Evolutionary conservation across 2,113 vertebrate genomes (phyloP).

Genomic region (Solea solea): DNA sequence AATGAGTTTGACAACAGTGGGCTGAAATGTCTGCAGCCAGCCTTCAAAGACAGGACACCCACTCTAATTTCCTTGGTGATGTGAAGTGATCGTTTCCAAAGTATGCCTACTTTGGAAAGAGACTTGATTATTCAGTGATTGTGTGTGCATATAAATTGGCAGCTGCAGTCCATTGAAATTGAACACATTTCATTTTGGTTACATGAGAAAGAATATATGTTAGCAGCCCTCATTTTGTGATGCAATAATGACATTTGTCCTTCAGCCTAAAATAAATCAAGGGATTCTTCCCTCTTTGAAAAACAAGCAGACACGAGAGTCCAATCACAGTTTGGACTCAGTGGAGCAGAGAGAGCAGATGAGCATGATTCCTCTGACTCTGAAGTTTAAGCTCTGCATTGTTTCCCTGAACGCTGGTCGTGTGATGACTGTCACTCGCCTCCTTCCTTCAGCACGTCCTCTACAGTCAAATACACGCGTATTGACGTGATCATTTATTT

Average conservation of each 20-base stretch:
- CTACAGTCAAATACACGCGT: no score
- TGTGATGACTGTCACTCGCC: background rate
- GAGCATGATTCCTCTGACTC: constrained; percentile 52
- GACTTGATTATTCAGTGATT: background rate
- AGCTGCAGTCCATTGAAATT: no score
- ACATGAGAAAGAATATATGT: no score
- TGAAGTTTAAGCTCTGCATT: constrained; percentile 15
- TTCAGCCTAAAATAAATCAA: background rate
- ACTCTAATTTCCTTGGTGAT: constrained; percentile 37
- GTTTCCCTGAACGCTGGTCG: constrained; percentile 38
- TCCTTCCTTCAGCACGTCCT: no score
- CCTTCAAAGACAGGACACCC: background rate
- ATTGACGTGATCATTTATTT: no score
- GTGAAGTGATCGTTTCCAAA: constrained; percentile 6
- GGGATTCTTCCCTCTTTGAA: constrained; percentile 33
- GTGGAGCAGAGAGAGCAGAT: constrained; percentile 54
- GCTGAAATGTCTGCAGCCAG: background rate
- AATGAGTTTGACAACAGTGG: background rate
- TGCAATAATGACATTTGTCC: no score
- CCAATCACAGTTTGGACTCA: constrained; percentile 25
- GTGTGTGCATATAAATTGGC: background rate
- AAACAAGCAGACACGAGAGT: constrained; percentile 19
- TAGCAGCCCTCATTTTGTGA: no score
- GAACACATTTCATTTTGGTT: no score
- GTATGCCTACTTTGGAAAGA: constrained; percentile 21